Conservation (phyloP, 2,797 vertebrate species). For the Lacerta bilineata region DNA sequence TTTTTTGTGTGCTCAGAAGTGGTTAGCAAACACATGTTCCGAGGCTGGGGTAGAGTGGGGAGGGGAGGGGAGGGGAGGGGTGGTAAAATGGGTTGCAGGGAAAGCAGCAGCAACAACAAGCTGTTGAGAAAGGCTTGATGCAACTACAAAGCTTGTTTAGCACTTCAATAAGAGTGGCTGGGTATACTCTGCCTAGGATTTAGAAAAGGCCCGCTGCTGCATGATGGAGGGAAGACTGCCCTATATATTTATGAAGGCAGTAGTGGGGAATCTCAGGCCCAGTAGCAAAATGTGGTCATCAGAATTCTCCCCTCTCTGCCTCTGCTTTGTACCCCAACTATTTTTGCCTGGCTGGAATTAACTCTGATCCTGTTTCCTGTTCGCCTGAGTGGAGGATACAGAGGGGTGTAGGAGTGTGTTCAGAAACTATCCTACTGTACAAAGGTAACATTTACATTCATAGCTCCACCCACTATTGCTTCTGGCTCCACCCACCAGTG, state of each 20-base stretch:
- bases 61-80: background rate
- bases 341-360: too few species aligned
- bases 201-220: background rate
- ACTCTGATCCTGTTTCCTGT: too few species aligned
- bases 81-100: background rate
- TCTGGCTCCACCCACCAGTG: too few species aligned
- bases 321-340: too few species aligned
- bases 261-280: background rate
- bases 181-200: background rate
- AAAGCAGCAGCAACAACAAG: background rate
- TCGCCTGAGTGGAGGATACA: too few species aligned
- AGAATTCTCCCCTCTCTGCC: too few species aligned
- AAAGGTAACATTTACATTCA: too few species aligned
- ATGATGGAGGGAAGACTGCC: background rate
- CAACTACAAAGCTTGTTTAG: background rate
- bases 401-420: too few species aligned
- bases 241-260: too few species aligned
- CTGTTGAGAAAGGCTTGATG: background rate
- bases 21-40: conserved; percentile 41
- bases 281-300: too few species aligned
- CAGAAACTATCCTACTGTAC: too few species aligned
- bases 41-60: background rate
- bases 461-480: too few species aligned
- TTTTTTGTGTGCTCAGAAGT: conserved; percentile 35
- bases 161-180: background rate